Percentiles rank a stretch among this genome's conserved stretches.
These are phyloP conservation scores for Spisula solida DNA, from an alignment of 2,888 invertebrate species.

Conservation along the genomic window DNA sequence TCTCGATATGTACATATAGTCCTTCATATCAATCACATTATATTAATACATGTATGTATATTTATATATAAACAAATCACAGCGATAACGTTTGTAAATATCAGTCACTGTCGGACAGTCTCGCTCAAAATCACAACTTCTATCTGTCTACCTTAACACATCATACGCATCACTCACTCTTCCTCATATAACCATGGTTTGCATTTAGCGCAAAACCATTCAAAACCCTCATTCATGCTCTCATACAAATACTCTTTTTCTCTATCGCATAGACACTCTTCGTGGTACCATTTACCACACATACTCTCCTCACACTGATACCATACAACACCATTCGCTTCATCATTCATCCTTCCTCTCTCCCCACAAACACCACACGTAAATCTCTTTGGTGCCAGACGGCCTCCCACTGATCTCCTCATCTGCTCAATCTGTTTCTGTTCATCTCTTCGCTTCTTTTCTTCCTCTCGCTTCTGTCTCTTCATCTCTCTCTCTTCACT, in stretches of 20 bases:
- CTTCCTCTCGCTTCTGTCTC: conserved; percentile 23
- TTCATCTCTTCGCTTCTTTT: background rate
- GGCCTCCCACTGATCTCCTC: conserved; percentile 9
- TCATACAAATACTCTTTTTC: conserved; percentile 26
- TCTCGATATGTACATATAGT: too few species aligned
- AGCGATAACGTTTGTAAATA: too few species aligned
- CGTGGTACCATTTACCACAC: conserved; percentile 23
- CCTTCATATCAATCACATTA: too few species aligned
- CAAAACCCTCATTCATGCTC: background rate
- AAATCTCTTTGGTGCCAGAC: conserved; percentile 11
- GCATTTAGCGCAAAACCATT: conserved; percentile 14
- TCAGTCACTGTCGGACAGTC: too few species aligned
- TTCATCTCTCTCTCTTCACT: conserved; percentile 21
- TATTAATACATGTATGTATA: too few species aligned
- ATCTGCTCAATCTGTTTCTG: conserved; percentile 13
- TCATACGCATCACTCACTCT: conserved; percentile 4
- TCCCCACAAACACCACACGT: conserved; percentile 42
- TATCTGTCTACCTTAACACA: too few species aligned
- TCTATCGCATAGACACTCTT: background rate
- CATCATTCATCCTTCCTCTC: conserved; percentile 32
- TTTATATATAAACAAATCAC: too few species aligned
- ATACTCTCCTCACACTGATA: conserved; percentile 22
- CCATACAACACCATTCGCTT: conserved; percentile 27
- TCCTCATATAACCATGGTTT: conserved; percentile 23
- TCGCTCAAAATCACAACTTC: too few species aligned